Percentiles rank a stretch among this genome's conserved stretches.
phyloP scores from a whole-genome alignment of 2,797 vertebrate species.

The Sardinella longiceps region DNA sequence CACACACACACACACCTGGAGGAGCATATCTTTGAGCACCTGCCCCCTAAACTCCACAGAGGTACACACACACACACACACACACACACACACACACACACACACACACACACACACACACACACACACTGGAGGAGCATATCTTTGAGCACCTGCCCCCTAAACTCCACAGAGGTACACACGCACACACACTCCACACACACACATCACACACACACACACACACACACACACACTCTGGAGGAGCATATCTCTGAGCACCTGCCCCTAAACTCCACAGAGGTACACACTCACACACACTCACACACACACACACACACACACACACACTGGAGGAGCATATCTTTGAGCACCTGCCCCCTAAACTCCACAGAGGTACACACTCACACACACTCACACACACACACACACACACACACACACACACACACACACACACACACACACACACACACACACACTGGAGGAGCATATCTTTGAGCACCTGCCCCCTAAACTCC shows the following conservation, averaged over 20 bases:
- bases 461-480: no score
- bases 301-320: background rate
- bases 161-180: background rate
- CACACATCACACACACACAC: background rate
- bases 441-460: background rate
- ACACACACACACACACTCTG: background rate
- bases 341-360: no score
- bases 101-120: background rate
- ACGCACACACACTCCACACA: no score
- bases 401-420: background rate
- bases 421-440: background rate
- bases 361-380: no score
- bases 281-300: background rate
- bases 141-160: no score
- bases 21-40: no score
- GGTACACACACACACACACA: background rate
- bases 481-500: no score
- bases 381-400: no score
- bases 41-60: no score
- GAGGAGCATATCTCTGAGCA: no score
- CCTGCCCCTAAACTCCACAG: background rate
- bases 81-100: background rate
- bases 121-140: background rate
- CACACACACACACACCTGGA: background rate
- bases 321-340: background rate